Percentiles rank a stretch among this genome's conserved stretches.
Evolutionary conservation across 2,113 vertebrate genomes (phyloP).

Genomic region (Pseudorectes ferrugineus): DNA sequence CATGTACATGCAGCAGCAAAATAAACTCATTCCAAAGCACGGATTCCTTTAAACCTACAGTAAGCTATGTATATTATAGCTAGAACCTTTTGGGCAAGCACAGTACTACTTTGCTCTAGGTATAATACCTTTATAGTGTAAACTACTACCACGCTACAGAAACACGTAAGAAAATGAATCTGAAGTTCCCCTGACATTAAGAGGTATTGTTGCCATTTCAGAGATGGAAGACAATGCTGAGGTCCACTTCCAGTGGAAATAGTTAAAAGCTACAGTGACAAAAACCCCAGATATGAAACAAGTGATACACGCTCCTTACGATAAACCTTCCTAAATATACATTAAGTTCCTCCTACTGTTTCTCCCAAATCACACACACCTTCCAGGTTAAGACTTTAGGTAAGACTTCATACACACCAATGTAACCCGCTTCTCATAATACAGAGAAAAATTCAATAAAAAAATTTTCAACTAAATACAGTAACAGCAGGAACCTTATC

Average conservation of each 20-base stretch:
- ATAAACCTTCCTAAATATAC: not conserved
- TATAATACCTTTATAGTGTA: not conserved
- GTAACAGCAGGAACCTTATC: not conserved
- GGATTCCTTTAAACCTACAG: not conserved
- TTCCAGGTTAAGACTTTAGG: not conserved
- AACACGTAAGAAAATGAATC: not conserved
- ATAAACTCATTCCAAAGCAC: not conserved
- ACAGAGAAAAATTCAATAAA: not conserved
- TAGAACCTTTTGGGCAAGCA: not conserved
- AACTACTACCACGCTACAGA: not conserved
- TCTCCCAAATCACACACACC: not conserved
- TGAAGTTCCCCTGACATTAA: not conserved
- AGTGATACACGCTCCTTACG: not conserved
- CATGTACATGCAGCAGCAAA: not conserved
- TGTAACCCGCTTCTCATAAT: not conserved
- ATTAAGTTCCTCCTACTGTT: not conserved
- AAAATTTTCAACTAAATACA: not conserved
- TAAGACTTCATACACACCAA: not conserved
- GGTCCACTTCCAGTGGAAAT: not conserved
- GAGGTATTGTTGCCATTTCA: not conserved
- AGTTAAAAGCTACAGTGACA: not conserved
- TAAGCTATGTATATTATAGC: accelerated
- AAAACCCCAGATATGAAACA: not conserved
- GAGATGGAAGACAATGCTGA: not conserved
- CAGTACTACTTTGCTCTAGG: not conserved